Base-by-base conservation (phyloP, 2,113 vertebrate species). In the Pavo muticus region DNA sequence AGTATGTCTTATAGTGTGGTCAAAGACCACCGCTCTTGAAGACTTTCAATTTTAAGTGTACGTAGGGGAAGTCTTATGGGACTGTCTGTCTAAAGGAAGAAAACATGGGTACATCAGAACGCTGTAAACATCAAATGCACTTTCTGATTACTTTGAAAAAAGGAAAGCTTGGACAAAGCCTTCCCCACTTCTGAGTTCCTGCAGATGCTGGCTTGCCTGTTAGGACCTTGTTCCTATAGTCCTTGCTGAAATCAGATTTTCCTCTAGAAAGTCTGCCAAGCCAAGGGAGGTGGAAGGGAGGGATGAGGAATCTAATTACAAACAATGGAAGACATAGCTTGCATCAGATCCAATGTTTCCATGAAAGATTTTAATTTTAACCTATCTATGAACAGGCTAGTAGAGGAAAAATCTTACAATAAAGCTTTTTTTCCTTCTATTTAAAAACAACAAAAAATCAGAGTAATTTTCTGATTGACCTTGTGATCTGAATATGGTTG, bases 41-140 rank as follows among this genome's bases (percentile, higher is more conserved):
- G 17, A 0, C 2, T n/a, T 20, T 15, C 2, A 3, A 0, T 52
- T 79, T 47, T 44, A 29, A 30, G 3, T 61, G 15, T 18, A 52
- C 10, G 3, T 64, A 7, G 59, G 69, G 68, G 11, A 63, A 18
- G 20, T 27, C 24, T 67, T 0, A 0, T 6, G 9, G 87, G 37
- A 23, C 48, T 75, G 10, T 52, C 17, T 6, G 9, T 48, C 8
- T n/a, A 10, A 44, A 87, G 42, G 40, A 65, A 50, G 71, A 15
- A 13, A 2, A 13, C 37, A 19, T 14, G 85, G 44, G 42, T 27
- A 21, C 0, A 2, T 52, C 32, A 27, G 63, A 59, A 64, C 18
- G 5, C 0, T 20, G 3, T 25, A 0, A 50, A 89, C 75, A 47
- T 25, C 18, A 68, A 64, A 65, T 4, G 13, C 3, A 11, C 40